phyloP scores from a whole-genome alignment of 2,888 invertebrate species.

The Cynaeus angustus region DNA sequence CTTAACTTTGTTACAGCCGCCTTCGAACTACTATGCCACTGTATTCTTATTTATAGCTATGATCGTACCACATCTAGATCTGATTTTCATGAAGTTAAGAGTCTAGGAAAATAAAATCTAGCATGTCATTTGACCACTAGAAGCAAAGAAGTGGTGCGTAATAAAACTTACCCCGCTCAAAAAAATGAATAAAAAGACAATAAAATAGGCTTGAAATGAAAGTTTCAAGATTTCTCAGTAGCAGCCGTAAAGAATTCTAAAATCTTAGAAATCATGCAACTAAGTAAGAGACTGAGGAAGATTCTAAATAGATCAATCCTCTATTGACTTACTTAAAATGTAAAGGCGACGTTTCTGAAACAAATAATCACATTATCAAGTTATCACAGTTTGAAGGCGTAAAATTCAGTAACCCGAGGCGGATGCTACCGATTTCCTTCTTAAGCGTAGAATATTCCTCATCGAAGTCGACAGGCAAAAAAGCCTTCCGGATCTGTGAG shows the following conservation, averaged over 20 bases:
- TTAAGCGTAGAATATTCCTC: conserved; percentile 29
- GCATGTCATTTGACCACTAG: no score
- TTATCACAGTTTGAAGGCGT: conserved; percentile 9
- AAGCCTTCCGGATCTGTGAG: conserved; percentile 20
- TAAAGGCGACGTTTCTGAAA: conserved; percentile 63
- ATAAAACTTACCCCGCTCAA: background rate
- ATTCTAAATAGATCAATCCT: conserved; percentile 41
- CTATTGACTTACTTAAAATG: conserved; percentile 62
- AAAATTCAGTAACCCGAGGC: conserved; percentile 19
- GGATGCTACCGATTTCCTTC: conserved; percentile 14
- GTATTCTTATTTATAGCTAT: no score
- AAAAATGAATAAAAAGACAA: background rate
- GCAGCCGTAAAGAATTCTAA: conserved; percentile 19
- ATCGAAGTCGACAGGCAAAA: conserved; percentile 31
- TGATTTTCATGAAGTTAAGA: no score
- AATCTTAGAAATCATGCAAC: conserved; percentile 36
- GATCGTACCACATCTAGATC: no score
- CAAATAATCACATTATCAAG: conserved; percentile 52
- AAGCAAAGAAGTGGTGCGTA: background rate
- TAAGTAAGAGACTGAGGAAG: conserved; percentile 40
- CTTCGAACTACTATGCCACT: no score
- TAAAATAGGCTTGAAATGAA: background rate
- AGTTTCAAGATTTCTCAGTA: background rate
- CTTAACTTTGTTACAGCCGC: no score
- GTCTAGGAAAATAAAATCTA: no score